Percentiles rank a stretch among this genome's conserved stretches.
phyloP scores from a whole-genome alignment of 2,113 vertebrate genomes.

The Muscicapa adusta region DNA sequence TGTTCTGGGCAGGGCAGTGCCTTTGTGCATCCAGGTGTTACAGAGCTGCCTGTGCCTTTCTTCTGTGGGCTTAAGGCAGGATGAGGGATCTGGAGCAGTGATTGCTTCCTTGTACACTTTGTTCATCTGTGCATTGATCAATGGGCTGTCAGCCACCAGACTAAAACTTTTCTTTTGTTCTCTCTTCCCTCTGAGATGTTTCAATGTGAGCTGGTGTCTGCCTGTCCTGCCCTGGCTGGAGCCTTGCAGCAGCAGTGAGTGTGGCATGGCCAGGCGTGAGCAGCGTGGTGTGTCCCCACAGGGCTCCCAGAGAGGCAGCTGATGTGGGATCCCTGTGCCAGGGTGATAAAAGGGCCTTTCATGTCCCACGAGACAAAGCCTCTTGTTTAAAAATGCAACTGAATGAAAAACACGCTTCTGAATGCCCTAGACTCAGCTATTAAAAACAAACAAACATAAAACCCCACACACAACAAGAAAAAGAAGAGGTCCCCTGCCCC shows the following conservation, averaged over 20 bases:
- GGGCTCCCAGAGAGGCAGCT: background rate
- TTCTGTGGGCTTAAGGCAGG: background rate
- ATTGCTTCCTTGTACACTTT: background rate
- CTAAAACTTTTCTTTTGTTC: background rate
- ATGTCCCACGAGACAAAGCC: slow-evolving; percentile 23
- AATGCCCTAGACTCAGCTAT: slow-evolving; percentile 15
- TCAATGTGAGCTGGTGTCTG: background rate
- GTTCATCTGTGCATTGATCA: background rate
- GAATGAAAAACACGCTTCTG: slow-evolving; percentile 28
- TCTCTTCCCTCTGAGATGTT: background rate
- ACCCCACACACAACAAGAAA: background rate
- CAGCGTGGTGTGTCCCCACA: fast-evolving
- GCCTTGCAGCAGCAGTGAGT: background rate
- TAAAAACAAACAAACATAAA: slow-evolving; percentile 22
- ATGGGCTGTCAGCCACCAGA: background rate
- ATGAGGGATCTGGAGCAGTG: background rate
- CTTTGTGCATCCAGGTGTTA: background rate
- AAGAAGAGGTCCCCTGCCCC: background rate
- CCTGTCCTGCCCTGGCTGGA: background rate
- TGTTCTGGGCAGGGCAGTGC: background rate
- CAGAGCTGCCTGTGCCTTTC: background rate
- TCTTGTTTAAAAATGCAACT: slow-evolving; percentile 42
- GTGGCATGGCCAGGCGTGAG: background rate
- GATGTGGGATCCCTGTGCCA: background rate
- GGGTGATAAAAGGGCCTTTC: slow-evolving; percentile 17